Evolutionary conservation across 2,888 invertebrate genomes (phyloP).

Genomic region (Congeria kusceri): DNA sequence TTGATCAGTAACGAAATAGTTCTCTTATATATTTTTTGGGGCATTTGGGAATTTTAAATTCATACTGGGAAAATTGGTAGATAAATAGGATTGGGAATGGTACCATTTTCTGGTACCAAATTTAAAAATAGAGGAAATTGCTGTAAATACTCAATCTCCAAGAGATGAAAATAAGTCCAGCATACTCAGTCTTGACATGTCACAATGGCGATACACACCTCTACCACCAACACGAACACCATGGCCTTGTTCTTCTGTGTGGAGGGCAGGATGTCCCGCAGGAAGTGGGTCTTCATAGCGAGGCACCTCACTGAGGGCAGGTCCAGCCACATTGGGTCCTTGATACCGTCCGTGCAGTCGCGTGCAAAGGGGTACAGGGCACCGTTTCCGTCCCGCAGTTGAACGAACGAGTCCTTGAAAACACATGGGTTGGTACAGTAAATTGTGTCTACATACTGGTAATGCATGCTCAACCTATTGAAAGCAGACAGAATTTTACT

Average conservation of each 20-base stretch:
- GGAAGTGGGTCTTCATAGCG: slow-evolving; percentile 73
- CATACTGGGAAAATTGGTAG: too few species aligned
- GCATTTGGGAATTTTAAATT: too few species aligned
- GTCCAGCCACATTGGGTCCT: slow-evolving; percentile 97
- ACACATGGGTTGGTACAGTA: not conserved
- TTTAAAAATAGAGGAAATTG: too few species aligned
- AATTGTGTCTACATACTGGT: not conserved
- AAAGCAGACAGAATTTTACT: too few species aligned
- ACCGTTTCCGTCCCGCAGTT: slow-evolving; percentile 95
- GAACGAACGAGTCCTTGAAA: slow-evolving; percentile 80
- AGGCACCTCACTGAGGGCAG: slow-evolving; percentile 91
- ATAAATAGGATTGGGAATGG: too few species aligned
- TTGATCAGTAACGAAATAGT: too few species aligned
- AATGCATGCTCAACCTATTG: too few species aligned
- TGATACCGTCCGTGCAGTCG: slow-evolving; percentile 96
- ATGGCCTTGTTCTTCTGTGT: slow-evolving; percentile 80
- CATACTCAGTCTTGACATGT: too few species aligned
- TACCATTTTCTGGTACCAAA: too few species aligned
- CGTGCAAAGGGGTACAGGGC: slow-evolving; percentile 97
- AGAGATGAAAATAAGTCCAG: too few species aligned
- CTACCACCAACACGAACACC: slow-evolving; percentile 79
- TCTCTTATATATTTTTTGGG: too few species aligned
- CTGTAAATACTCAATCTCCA: too few species aligned
- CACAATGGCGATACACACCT: slow-evolving; percentile 76
- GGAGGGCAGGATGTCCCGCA: slow-evolving; percentile 66